phyloP scores from a whole-genome alignment of 2,113 vertebrate species.

The Caloenas nicobarica region DNA sequence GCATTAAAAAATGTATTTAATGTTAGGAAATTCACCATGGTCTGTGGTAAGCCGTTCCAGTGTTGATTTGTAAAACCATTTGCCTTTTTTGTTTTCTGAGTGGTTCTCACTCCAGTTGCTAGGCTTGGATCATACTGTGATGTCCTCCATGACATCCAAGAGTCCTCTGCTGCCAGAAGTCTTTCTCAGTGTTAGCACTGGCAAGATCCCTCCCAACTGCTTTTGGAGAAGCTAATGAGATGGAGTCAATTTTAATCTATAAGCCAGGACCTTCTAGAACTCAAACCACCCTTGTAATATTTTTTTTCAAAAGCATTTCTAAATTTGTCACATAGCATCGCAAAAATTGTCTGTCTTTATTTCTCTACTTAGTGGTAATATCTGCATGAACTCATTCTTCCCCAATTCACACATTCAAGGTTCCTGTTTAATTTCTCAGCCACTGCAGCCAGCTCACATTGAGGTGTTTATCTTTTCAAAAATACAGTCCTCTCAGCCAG shows the following conservation, averaged over 20 bases:
- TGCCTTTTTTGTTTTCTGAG: neutral
- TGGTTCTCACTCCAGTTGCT: neutral
- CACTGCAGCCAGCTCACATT: neutral
- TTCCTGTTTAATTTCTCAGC: constrained; percentile 33
- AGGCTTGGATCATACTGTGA: neutral
- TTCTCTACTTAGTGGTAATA: neutral
- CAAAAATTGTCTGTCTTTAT: neutral
- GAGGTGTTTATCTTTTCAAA: constrained; percentile 47
- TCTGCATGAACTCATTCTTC: neutral
- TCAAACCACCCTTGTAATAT: neutral
- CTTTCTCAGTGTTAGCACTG: neutral
- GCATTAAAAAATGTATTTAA: neutral
- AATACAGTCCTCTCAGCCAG: constrained; percentile 25
- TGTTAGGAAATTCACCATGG: neutral
- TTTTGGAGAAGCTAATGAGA: neutral
- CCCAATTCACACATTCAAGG: constrained; percentile 1
- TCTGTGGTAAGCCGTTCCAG: neutral
- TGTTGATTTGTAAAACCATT: neutral
- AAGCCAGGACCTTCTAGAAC: neutral
- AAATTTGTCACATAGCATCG: fast-evolving
- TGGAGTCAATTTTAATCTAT: neutral
- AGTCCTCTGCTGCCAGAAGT: neutral
- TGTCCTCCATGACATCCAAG: neutral
- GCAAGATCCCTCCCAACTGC: neutral
- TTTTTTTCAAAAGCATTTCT: neutral